These are phyloP conservation scores for Patiria pectinifera DNA, from an alignment of 53 echinoderm and acorn worm species.

Conservation along the genomic window DNA sequence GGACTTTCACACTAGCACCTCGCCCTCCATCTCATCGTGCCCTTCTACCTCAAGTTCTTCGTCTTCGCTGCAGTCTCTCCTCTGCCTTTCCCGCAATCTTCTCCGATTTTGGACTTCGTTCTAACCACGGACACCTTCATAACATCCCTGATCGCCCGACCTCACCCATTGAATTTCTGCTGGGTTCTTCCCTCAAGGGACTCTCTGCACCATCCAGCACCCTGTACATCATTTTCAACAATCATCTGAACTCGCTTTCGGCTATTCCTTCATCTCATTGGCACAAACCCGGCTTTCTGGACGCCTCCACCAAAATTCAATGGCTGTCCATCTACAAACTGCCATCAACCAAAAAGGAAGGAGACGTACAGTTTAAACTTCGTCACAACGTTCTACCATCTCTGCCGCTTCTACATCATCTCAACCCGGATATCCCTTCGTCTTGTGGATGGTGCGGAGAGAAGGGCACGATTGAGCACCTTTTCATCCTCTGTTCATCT, in stretches of 20 bases:
- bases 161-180: no score
- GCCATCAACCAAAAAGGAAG: constrained; percentile 7
- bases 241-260: neutral
- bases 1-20: neutral
- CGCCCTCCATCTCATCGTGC: neutral
- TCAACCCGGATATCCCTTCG: constrained; percentile 1
- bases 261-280: neutral
- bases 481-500: constrained; percentile 4
- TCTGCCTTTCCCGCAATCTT: no score
- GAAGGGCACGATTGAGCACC: constrained; percentile 32
- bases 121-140: no score
- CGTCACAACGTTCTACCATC: neutral
- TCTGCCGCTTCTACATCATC: constrained; percentile 17
- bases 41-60: neutral
- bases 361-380: constrained; percentile 13
- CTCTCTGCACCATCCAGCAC: no score
- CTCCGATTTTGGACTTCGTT: no score
- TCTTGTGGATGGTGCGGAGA: constrained; percentile 36
- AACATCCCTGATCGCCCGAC: no score
- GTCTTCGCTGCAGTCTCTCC: no score
- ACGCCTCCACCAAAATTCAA: neutral
- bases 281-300: neutral
- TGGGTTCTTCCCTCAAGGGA: no score
- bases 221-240: neutral
- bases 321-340: neutral